Percentiles rank a stretch among this genome's conserved stretches.
phyloP scores from a whole-genome alignment of 2,888 invertebrate genomes.

The Drosophila subquinaria region DNA sequence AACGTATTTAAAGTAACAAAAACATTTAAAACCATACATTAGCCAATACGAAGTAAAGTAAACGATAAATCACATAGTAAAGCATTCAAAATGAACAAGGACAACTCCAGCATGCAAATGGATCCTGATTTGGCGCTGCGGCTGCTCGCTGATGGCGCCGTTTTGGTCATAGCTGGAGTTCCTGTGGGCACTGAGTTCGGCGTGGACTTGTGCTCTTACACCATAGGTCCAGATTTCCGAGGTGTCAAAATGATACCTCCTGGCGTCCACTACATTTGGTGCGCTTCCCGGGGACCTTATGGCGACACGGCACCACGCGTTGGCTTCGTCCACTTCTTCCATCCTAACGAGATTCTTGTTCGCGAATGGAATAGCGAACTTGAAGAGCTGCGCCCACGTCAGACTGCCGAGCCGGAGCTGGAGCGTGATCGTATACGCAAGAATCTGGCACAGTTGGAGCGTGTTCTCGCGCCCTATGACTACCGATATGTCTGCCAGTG shows the following conservation, averaged over 20 bases:
- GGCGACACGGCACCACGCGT: conserved; percentile 90
- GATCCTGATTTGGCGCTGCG: conserved; percentile 91
- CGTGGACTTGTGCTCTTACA: conserved; percentile 94
- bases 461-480: conserved; percentile 95
- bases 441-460: conserved; percentile 82
- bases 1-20: not conserved
- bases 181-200: conserved; percentile 98
- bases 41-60: not conserved
- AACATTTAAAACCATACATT: not conserved
- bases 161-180: conserved; percentile 93
- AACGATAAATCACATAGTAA: not conserved
- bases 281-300: conserved; percentile 86
- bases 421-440: conserved; percentile 84
- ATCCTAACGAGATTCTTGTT: conserved; percentile 92
- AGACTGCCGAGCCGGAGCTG: conserved; percentile 83
- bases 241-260: conserved; percentile 99
- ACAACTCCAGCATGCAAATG: conserved; percentile 87
- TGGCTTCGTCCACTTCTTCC: conserved; percentile 95
- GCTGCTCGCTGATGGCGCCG: conserved; percentile 92
- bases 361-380: conserved; percentile 93
- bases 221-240: conserved; percentile 94
- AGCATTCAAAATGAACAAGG: conserved; percentile 63
- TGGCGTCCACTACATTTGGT: conserved; percentile 97
- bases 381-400: conserved; percentile 89
- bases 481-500: conserved; percentile 95